Base-by-base conservation (phyloP, 1,140 invertebrate species). In the Procambarus virginalis region DNA sequence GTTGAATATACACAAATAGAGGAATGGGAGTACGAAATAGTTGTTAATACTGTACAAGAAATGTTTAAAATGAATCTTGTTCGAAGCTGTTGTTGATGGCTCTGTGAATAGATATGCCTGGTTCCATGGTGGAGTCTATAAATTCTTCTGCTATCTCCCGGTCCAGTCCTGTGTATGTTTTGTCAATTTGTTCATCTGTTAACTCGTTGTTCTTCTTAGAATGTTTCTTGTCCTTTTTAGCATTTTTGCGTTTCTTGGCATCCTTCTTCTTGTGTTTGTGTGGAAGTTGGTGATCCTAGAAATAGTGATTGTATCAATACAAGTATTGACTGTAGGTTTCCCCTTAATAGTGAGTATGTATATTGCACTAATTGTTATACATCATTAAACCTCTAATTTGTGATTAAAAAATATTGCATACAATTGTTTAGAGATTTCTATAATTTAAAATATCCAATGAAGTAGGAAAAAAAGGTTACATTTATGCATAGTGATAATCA, bases 71-170 rank as follows among this genome's bases (percentile, higher is more conserved):
- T 0, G 88, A 89, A 48, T 89, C 88, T 51, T 84, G 81, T 4
- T 83, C 81, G 8, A 89, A 89, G 60, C 81, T 89, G 60, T 78
- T 83, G 60, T 84, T 83, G 45, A 89, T 58, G 14, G 88, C 88
- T 58, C 82, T 68, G 34, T 89, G 88, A 34, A 89, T 84, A 14
- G 88, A 89, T 9, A 89, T 22, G 0, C 80, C 94, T 0, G 94
- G 94, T 84, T 94, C 94, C 95, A 95, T 95, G 0, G 95, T 94
- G 14, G 95, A 95, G 8, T 94, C 94, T 84, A 96, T 96, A 93
- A 96, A 96, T 93, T 96, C 95, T 92, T 96, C 95, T 8, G 95
- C 95, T 88, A 96, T 95, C n/a, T 94, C 94, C 81, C 95, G 94
- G 93, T 96, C 95, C 58, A 96, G 92, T n/a, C 95, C 95, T 0